A percentile compares a stretch with the other conserved stretches of the same genome.
phyloP scores from a whole-genome alignment of 1,140 invertebrate genomes.

The Lysiphlebus fabarum region DNA sequence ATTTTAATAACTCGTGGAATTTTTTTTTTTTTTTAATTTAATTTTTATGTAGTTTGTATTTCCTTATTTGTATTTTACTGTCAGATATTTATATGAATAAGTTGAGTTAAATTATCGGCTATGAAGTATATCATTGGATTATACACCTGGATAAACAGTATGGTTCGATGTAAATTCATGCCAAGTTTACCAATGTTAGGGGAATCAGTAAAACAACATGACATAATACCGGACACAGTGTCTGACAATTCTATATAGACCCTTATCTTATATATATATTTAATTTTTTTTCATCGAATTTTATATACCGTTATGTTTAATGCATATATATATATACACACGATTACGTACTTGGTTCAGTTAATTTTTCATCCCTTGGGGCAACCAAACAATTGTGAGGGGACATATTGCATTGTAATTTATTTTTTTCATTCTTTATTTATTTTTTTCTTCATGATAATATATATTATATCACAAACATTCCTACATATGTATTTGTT shows the following conservation, averaged over 20 bases:
- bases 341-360: conserved; percentile 4
- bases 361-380: too few species aligned
- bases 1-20: background rate
- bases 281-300: conserved; percentile 2
- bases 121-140: conserved; percentile 19
- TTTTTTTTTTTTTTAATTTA: background rate
- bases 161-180: conserved; percentile 15
- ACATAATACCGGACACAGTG: conserved; percentile 8
- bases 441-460: too few species aligned
- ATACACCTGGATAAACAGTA: conserved; percentile 24
- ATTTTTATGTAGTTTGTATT: background rate
- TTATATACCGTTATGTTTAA: background rate
- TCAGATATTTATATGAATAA: background rate
- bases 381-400: too few species aligned
- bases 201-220: conserved; percentile 16
- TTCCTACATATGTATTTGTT: too few species aligned
- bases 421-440: too few species aligned
- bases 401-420: too few species aligned
- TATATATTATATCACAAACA: too few species aligned
- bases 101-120: conserved; percentile 10
- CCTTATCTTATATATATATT: background rate
- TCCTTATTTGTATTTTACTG: background rate
- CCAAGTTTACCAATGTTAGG: conserved; percentile 5
- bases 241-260: conserved; percentile 3
- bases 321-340: background rate